Percentiles rank a stretch among this genome's conserved stretches.
Evolutionary conservation across 2,113 vertebrate genomes (phyloP).

Genomic region (Protomyctophum bolini): DNA sequence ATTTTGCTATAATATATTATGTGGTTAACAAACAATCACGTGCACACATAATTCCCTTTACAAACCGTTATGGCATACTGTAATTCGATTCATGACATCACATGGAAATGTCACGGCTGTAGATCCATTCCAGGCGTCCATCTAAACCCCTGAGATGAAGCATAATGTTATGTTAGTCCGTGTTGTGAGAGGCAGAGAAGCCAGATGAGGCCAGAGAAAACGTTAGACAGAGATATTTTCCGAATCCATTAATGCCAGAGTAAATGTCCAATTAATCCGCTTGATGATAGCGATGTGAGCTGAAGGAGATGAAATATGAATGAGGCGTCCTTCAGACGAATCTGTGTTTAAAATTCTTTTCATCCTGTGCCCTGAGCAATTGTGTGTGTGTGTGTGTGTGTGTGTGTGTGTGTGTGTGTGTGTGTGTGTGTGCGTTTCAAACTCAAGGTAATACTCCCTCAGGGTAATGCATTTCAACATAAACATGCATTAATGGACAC

Average conservation of each 20-base stretch:
- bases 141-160: slow-evolving; percentile 31
- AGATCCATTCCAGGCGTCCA: slow-evolving; percentile 23
- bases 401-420: slow-evolving; percentile 18
- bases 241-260: slow-evolving; percentile 71
- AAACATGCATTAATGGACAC: slow-evolving; percentile 17
- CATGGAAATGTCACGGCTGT: not conserved
- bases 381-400: slow-evolving; percentile 45
- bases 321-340: slow-evolving; percentile 68
- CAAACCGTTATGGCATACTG: not conserved
- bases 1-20: too few relatives aligned
- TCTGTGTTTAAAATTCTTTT: slow-evolving; percentile 67
- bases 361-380: slow-evolving; percentile 61
- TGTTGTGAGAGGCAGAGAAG: slow-evolving; percentile 25
- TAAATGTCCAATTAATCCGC: slow-evolving; percentile 75
- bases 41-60: too few relatives aligned
- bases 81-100: not conserved
- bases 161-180: slow-evolving; percentile 12
- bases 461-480: slow-evolving; percentile 27
- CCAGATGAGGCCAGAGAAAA: slow-evolving; percentile 34
- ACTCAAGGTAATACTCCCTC: slow-evolving; percentile 43
- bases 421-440: slow-evolving; percentile 12
- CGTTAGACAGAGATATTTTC: slow-evolving; percentile 56
- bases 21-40: too few relatives aligned
- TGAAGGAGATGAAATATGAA: slow-evolving; percentile 72
- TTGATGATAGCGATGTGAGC: slow-evolving; percentile 61